Percentiles rank a stretch among this genome's conserved stretches.
Conservation (phyloP, 2,797 vertebrate genomes). For the Notolabrus celidotus region DNA sequence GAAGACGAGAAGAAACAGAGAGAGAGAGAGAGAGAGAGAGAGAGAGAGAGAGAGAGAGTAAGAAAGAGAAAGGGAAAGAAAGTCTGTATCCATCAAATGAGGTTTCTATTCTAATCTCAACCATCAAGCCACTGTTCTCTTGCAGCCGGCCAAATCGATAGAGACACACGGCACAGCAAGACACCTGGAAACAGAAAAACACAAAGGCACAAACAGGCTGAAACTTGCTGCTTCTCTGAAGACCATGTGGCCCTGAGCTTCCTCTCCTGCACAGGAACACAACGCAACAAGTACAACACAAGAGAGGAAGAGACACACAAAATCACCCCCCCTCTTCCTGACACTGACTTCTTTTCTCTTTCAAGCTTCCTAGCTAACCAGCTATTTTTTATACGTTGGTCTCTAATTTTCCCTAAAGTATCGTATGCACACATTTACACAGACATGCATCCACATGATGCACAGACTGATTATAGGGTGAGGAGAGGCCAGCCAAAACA, state of each 20-base stretch:
- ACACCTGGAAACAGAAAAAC: conserved; percentile 62
- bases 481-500: conserved; percentile 45
- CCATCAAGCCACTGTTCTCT: conserved; percentile 67
- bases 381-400: conserved; percentile 18
- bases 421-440: conserved; percentile 25
- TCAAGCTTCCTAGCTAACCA: conserved; percentile 35
- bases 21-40: not conserved
- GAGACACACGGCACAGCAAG: conserved; percentile 57
- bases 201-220: conserved; percentile 50
- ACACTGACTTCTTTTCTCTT: conserved; percentile 43
- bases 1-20: not conserved
- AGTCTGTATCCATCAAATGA: conserved; percentile 55
- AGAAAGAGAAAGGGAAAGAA: conserved; percentile 17
- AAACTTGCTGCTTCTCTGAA: conserved; percentile 54
- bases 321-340: conserved; percentile 23
- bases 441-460: conserved; percentile 40
- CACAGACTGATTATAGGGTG: conserved; percentile 54
- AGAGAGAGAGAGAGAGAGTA: conserved; percentile 18
- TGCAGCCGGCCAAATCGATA: conserved; percentile 70
- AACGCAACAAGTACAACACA: conserved; percentile 46
- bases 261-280: conserved; percentile 40
- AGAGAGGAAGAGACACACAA: conserved; percentile 23
- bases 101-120: conserved; percentile 71
- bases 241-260: conserved; percentile 48
- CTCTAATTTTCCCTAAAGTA: conserved; percentile 45